Percentiles rank a stretch among this genome's conserved stretches.
phyloP scores from a whole-genome alignment of 2,113 vertebrate genomes.

The Azemiops feae region DNA sequence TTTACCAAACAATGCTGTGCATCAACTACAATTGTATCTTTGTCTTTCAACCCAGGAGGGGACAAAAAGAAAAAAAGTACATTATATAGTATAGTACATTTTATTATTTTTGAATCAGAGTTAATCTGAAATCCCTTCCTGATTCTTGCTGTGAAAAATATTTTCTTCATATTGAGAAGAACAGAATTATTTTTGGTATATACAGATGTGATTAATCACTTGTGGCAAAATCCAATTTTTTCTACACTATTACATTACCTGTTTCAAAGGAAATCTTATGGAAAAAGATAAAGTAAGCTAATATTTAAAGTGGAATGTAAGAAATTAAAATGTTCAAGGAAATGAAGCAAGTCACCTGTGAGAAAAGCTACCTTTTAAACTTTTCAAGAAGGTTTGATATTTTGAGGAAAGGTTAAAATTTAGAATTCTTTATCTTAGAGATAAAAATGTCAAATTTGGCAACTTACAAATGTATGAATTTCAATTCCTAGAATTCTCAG shows the following conservation, averaged over 20 bases:
- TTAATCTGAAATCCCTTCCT: neutral
- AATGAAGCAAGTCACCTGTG: neutral
- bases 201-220: neutral
- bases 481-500: neutral
- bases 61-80: neutral
- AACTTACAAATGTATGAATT: neutral
- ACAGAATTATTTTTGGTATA: neutral
- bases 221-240: neutral
- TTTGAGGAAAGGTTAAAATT: neutral
- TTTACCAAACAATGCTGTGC: neutral
- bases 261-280: neutral
- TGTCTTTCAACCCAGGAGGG: neutral
- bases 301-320: neutral
- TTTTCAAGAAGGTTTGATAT: neutral
- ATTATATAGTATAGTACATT: neutral
- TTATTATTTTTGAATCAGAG: neutral
- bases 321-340: neutral
- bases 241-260: neutral
- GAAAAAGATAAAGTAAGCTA: neutral
- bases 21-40: neutral
- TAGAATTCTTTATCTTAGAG: neutral
- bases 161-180: neutral
- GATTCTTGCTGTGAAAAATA: neutral
- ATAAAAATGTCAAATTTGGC: neutral
- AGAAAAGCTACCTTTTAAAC: neutral